phyloP scores from a whole-genome alignment of 1,140 invertebrate species.

The Heliconius congener region DNA sequence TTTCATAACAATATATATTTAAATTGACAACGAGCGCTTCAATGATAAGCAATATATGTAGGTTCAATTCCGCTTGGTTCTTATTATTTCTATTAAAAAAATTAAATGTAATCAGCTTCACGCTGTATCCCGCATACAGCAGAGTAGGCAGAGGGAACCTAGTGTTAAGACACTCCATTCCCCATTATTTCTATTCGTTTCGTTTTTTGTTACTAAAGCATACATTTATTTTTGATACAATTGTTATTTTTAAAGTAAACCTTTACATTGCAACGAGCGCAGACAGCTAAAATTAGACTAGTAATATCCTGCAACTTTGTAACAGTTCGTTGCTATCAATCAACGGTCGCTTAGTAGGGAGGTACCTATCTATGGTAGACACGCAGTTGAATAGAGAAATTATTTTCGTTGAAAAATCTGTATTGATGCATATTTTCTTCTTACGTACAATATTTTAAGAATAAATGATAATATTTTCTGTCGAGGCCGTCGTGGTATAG shows the following conservation, averaged over 20 bases:
- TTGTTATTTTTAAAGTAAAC: neutral
- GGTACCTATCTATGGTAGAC: neutral
- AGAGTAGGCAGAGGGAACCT: no score
- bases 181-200: no score
- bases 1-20: no score
- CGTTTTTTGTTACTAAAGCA: no score
- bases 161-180: no score
- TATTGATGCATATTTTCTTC: neutral
- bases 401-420: neutral
- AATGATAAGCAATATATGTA: no score
- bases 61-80: no score
- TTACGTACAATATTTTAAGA: neutral
- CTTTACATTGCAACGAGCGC: neutral
- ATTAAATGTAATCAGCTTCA: no score
- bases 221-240: no score
- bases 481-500: neutral
- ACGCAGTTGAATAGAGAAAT: neutral
- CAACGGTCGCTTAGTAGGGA: neutral
- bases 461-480: neutral
- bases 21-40: no score
- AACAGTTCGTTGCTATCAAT: slow-evolving; percentile 1
- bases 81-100: no score
- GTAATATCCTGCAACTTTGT: slow-evolving; percentile 4
- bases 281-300: neutral
- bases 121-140: no score